These are phyloP conservation scores for Herpetotheres cachinnans DNA, from an alignment of 2,113 vertebrate genomes.

Conservation along the genomic window DNA sequence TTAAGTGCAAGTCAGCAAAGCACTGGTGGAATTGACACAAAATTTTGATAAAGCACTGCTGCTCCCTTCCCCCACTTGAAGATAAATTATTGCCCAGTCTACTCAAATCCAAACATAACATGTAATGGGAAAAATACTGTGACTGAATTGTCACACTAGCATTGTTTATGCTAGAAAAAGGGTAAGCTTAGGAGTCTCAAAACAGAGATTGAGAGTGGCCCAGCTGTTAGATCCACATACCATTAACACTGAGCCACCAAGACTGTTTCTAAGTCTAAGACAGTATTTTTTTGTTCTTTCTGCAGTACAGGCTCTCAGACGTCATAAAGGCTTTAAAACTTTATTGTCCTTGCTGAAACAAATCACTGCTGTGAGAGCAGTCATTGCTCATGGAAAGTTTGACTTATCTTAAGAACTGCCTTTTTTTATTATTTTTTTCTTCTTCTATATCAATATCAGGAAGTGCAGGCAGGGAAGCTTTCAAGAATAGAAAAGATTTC, in stretches of 20 bases:
- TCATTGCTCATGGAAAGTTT: neutral
- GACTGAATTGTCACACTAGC: neutral
- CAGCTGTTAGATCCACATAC: neutral
- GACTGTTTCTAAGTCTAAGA: neutral
- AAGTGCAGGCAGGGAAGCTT: neutral
- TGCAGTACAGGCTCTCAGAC: neutral
- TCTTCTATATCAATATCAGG: neutral
- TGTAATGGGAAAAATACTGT: neutral
- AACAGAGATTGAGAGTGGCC: neutral
- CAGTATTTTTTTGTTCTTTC: neutral
- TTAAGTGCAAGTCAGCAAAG: constrained; percentile 34
- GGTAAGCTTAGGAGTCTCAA: neutral
- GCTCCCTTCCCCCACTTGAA: neutral
- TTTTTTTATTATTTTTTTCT: neutral
- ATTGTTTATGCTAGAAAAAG: neutral
- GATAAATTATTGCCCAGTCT: neutral
- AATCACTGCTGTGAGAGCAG: neutral
- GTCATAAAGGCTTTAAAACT: constrained; percentile 1
- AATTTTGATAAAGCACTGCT: neutral
- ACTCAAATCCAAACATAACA: neutral
- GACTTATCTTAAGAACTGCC: neutral
- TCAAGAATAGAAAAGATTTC: neutral
- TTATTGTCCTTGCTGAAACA: neutral
- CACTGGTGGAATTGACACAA: neutral
- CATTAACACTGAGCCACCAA: neutral